Evolutionary conservation across 2,797 vertebrate species (phyloP).

Genomic region (Gambelia wislizenii): DNA sequence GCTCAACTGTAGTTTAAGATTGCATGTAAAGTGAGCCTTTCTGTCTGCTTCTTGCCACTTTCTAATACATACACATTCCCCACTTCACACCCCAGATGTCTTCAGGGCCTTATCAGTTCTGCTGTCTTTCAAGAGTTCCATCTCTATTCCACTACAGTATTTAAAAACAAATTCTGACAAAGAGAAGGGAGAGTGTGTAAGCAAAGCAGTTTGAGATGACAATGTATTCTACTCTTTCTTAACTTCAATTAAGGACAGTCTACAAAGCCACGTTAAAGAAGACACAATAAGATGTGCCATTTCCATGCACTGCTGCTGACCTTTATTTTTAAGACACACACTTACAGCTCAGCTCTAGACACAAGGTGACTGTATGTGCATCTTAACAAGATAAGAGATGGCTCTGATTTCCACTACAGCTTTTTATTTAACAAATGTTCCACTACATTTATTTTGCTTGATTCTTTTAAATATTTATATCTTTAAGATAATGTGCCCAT

Average conservation of each 20-base stretch:
- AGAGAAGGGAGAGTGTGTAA: neutral
- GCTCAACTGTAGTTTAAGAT: neutral
- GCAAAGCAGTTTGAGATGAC: neutral
- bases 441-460: constrained; percentile 57
- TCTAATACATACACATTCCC: neutral
- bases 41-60: neutral
- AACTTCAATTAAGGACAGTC: constrained; percentile 12
- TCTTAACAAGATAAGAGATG: constrained; percentile 3
- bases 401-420: constrained; percentile 52
- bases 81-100: neutral
- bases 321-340: constrained; percentile 24
- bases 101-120: neutral
- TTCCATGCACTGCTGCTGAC: constrained; percentile 27
- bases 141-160: neutral
- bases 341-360: neutral
- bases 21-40: neutral
- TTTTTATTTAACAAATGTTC: constrained; percentile 51
- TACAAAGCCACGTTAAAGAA: constrained; percentile 1
- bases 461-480: constrained; percentile 66
- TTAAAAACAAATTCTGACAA: constrained; percentile 23
- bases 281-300: constrained; percentile 17
- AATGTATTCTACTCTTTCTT: neutral
- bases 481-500: constrained; percentile 43
- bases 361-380: constrained; percentile 8
- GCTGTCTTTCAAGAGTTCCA: neutral